phyloP scores from a whole-genome alignment of 2,113 vertebrate genomes.

The Silurus glanis region DNA sequence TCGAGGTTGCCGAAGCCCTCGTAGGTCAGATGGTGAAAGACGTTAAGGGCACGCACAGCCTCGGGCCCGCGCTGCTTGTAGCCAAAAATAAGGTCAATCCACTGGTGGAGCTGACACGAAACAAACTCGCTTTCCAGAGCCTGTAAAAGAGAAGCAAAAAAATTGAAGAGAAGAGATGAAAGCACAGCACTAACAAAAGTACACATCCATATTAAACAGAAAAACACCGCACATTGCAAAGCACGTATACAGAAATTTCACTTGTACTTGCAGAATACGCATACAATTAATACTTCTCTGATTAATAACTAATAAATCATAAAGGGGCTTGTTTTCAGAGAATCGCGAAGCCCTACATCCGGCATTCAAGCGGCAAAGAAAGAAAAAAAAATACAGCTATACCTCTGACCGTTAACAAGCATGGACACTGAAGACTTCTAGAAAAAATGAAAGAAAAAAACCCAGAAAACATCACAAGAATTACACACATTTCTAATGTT shows the following conservation, averaged over 20 bases:
- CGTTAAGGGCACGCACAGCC: conserved; percentile 92
- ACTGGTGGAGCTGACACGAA: conserved; percentile 98
- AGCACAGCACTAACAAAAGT: conserved; percentile 31
- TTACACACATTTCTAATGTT: neutral
- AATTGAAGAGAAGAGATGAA: conserved; percentile 66
- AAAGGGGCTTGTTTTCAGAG: neutral
- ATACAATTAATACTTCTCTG: too few species aligned
- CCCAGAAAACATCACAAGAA: neutral
- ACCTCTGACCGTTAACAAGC: neutral
- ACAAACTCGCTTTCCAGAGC: conserved; percentile 98
- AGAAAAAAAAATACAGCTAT: neutral
- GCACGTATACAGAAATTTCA: neutral
- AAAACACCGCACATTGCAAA: neutral
- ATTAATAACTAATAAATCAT: too few species aligned
- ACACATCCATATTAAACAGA: conserved; percentile 38
- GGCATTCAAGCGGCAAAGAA: neutral
- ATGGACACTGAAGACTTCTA: neutral
- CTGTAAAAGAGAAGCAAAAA: conserved; percentile 74
- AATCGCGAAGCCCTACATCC: neutral
- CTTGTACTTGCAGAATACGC: too few species aligned
- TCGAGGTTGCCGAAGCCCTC: conserved; percentile 93
- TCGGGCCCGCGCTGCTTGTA: conserved; percentile 98
- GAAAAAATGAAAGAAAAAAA: neutral
- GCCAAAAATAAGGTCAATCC: conserved; percentile 99
- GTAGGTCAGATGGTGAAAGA: conserved; percentile 96